Base-by-base conservation (phyloP, 1,140 invertebrate species). In the Psix sp. region DNA sequence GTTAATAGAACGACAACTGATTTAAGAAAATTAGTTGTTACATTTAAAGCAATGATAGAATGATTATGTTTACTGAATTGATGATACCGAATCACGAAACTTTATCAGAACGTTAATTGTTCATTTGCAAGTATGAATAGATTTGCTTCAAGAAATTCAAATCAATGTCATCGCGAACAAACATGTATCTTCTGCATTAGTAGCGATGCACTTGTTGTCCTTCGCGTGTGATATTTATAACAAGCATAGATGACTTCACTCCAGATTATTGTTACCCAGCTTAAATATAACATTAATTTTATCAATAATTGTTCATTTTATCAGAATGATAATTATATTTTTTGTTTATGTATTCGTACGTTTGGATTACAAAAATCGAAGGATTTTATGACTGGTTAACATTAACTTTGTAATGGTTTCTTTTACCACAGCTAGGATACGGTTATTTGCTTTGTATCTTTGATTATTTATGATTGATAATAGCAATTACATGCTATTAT, bases 141-240 rank as follows among this genome's bases (percentile, higher is more conserved):
- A 17, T 39, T 21, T 18, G 33, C 14, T 42, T 42, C 17, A 59
- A 46, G 16, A 39, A 29, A 24, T 45, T 1, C 17, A 52, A 7
- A 26, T 13, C 7, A 39, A n/a, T 11, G 9, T 18, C 45, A 45
- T 21, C 40, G 5, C 13, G 29, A 24, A 38, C 40, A 45, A 43
- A 45, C 31, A 24, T 9, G 7, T 3, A 11, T 45, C 26, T 17
- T n/a, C 21, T 49, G 16, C 46, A 24, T 62, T 48, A 21, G 14
- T 14, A 21, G 15, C 9, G 10, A 20, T 39, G 31, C 29, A 31
- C 33, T 48, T 9, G 0, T 15, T 52, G 48, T 60, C 65, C 65
- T 70, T 70, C 65, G 14, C 46, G 40, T 17, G 13, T 42, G 45
- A 51, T 68, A 68, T 70, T 70, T 52, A 60, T 70, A 70, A 42